Base-by-base conservation (phyloP, 2,888 invertebrate species). In the Epiperipatus broadwayi region DNA sequence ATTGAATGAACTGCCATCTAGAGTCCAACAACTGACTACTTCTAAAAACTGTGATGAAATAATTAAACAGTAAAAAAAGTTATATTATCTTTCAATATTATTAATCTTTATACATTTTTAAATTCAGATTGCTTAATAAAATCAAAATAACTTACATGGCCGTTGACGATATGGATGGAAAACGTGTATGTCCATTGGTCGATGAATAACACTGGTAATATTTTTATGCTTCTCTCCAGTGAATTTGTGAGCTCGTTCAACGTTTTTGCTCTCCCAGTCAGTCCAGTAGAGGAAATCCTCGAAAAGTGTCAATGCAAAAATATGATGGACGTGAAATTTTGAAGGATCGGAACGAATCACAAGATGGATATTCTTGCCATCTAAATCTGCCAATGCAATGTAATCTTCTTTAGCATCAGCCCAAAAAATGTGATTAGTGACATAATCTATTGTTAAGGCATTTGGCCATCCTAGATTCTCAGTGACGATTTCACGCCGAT, bases 281-380 rank as follows among this genome's bases (percentile, higher is more conserved):
- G 79, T 79, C 84, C 85, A 87, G 63, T 79, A 87, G 31, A 89
- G 67, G 55, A 72, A 75, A 51, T 83, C 79, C 58, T 78, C 84
- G 76, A 79, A 80, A 45, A 76, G 73, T 28, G 75, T 74, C 49
- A 84, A 67, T 40, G 80, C 76, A 61, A 81, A 83, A 47, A 80
- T 75, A 60, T 83, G 81, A 58, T 80, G 79, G 43, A 80, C 59
- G n/a, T n/a, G n/a, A n/a, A n/a, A n/a, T n/a, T n/a, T 5, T 16
- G 34, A 8, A 20, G 20, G 15, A n/a, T 25, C 25, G 25, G 25
- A 10, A 21, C n/a, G n/a, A n/a, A n/a, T n/a, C n/a, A n/a, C n/a
- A n/a, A n/a, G n/a, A n/a, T n/a, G n/a, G n/a, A n/a, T 64, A 53
- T 74, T 69, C 39, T 67, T 67, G 8, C 85, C 84, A 53, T 83